phyloP scores from a whole-genome alignment of 92 coral and sea anemone species.

The Epizoanthus illoricatus region DNA sequence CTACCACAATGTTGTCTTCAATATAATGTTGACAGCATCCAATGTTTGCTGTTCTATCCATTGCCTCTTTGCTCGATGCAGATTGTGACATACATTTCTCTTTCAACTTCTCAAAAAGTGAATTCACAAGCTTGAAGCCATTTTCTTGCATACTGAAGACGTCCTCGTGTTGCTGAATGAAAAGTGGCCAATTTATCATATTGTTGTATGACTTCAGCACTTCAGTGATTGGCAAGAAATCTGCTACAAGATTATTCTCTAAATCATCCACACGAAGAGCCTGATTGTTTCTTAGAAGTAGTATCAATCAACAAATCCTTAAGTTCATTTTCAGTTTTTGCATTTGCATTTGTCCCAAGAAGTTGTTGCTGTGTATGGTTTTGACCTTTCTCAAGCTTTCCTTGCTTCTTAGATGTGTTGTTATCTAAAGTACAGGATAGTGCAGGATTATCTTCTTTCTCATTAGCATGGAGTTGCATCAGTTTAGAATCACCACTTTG shows the following conservation, averaged over 20 bases:
- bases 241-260: neutral
- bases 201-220: neutral
- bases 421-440: neutral
- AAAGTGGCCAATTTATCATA: neutral
- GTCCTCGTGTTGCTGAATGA: neutral
- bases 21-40: neutral
- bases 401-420: neutral
- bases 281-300: neutral
- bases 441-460: too few relatives aligned
- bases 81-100: neutral
- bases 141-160: neutral
- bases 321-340: neutral
- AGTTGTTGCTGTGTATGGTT: too few relatives aligned
- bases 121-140: slow-evolving; percentile 8
- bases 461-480: too few relatives aligned
- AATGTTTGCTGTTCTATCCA: neutral
- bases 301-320: slow-evolving; percentile 2
- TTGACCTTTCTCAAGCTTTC: neutral
- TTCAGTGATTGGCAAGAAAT: neutral
- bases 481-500: too few relatives aligned
- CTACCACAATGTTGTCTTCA: neutral
- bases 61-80: neutral
- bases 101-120: neutral
- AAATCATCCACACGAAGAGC: neutral
- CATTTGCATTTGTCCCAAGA: too few relatives aligned